A percentile compares a stretch with the other conserved stretches of the same genome.
These are phyloP conservation scores for Leptinotarsa juncta DNA, from an alignment of 2,888 invertebrate genomes.

Conservation along the genomic window DNA sequence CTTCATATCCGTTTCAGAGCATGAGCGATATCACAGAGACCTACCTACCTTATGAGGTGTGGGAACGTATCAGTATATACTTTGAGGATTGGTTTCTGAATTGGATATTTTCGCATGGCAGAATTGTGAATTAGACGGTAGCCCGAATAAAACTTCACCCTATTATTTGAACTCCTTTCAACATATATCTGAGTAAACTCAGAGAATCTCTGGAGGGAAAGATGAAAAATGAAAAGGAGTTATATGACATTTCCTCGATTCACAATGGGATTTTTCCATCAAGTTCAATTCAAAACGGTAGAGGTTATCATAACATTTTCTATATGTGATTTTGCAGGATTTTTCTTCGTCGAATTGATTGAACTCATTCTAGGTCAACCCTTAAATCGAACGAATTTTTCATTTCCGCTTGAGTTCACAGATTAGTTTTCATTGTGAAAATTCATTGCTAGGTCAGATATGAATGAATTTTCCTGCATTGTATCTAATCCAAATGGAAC, in stretches of 20 bases:
- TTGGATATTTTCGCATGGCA: constrained; percentile 17
- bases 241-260: background rate
- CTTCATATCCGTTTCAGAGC: background rate
- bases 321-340: constrained; percentile 1
- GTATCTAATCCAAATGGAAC: background rate
- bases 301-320: background rate
- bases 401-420: background rate
- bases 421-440: constrained; percentile 5
- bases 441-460: background rate
- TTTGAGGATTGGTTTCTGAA: constrained; percentile 15
- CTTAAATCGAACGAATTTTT: background rate
- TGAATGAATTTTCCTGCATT: background rate
- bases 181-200: constrained; percentile 8
- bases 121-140: constrained; percentile 12
- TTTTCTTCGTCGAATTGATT: background rate
- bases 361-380: background rate
- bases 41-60: background rate
- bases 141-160: background rate
- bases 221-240: constrained; percentile 9
- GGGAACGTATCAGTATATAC: constrained; percentile 13
- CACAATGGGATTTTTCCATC: constrained; percentile 12
- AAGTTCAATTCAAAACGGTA: constrained; percentile 12
- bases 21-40: background rate
- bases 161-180: constrained; percentile 14
- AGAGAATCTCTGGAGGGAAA: constrained; percentile 3